These are phyloP conservation scores for Riparia riparia DNA, from an alignment of 2,113 vertebrate species.

Conservation along the genomic window DNA sequence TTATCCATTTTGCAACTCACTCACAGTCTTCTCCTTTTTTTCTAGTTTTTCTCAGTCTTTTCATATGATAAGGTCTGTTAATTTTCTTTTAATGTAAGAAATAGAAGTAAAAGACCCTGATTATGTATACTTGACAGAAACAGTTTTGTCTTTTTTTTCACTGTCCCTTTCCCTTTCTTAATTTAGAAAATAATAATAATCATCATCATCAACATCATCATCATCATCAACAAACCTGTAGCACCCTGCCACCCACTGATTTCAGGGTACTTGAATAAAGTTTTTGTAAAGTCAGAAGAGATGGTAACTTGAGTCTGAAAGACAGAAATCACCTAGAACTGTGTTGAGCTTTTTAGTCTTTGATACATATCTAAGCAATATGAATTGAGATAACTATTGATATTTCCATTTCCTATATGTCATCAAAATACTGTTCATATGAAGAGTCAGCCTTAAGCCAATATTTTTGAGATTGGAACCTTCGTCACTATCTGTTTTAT, in stretches of 20 bases:
- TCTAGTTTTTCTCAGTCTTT: background rate
- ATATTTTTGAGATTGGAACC: background rate
- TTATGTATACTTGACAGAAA: background rate
- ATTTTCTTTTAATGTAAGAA: background rate
- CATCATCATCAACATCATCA: too few relatives aligned
- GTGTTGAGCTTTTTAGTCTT: background rate
- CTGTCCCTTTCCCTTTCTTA: background rate
- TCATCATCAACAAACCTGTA: background rate
- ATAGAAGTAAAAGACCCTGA: background rate
- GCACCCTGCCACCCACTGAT: background rate
- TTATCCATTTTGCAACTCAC: background rate
- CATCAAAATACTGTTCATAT: background rate
- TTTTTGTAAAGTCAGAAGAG: background rate
- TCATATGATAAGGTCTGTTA: background rate
- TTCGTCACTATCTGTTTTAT: background rate
- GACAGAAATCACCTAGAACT: background rate
- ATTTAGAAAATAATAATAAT: background rate
- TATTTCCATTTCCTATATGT: background rate
- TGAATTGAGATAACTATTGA: background rate
- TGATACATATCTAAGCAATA: background rate
- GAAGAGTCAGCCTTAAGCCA: background rate
- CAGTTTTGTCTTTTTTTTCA: background rate
- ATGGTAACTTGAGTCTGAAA: background rate
- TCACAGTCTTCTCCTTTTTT: background rate
- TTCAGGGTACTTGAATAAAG: background rate